phyloP scores from a whole-genome alignment of 2,888 invertebrate species.

The Nycteola revayana region DNA sequence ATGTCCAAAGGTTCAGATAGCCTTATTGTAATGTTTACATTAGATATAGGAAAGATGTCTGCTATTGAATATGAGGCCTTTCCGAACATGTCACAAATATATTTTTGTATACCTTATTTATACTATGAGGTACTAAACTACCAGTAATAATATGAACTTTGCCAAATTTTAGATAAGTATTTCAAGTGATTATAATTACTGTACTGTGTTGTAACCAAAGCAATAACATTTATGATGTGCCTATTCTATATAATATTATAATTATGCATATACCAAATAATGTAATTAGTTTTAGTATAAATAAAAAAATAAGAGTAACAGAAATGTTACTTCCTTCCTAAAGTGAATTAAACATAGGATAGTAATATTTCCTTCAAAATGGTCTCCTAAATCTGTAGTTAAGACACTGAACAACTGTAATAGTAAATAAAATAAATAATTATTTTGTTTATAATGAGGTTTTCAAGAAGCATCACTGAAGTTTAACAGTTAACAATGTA shows the following conservation, averaged over 20 bases:
- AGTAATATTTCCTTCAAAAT: constrained; percentile 33
- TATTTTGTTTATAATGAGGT: constrained; percentile 30
- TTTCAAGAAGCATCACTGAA: constrained; percentile 49
- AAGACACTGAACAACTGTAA: constrained; percentile 60
- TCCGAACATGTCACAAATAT: constrained; percentile 53
- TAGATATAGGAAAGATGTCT: constrained; percentile 54
- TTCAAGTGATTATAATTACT: constrained; percentile 65
- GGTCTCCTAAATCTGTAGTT: constrained; percentile 52
- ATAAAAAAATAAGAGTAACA: constrained; percentile 26
- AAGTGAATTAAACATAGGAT: constrained; percentile 18
- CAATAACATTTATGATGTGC: constrained; percentile 76
- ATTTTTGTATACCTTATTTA: constrained; percentile 65
- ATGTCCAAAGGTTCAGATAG: constrained; percentile 69
- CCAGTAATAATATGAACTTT: constrained; percentile 62
- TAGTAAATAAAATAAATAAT: constrained; percentile 31
- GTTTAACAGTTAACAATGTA: constrained; percentile 37
- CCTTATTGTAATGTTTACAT: constrained; percentile 64
- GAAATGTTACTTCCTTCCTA: constrained; percentile 15
- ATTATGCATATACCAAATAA: constrained; percentile 67
- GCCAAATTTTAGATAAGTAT: constrained; percentile 77
- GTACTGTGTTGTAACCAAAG: constrained; percentile 78
- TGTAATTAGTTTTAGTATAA: constrained; percentile 43
- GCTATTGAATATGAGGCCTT: constrained; percentile 57
- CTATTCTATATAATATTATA: constrained; percentile 61
- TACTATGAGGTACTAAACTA: constrained; percentile 49